These are phyloP conservation scores for Stenoptilia bipunctidactyla DNA, from an alignment of 2,888 invertebrate species.

Conservation along the genomic window DNA sequence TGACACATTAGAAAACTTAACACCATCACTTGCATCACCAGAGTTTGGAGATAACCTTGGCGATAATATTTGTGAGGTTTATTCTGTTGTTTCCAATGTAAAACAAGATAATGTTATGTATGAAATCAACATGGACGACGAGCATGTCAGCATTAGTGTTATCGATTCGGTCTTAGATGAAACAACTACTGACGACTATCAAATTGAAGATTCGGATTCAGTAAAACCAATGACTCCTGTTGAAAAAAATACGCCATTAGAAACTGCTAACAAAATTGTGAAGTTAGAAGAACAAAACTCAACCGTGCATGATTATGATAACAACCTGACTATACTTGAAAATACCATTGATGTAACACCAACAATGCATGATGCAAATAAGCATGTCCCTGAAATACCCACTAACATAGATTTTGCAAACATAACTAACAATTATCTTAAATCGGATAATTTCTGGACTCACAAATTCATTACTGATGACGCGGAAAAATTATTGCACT, in stretches of 20 bases:
- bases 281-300: conserved; percentile 3
- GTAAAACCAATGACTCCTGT: too few species aligned
- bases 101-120: background rate
- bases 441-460: conserved; percentile 72
- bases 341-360: too few species aligned
- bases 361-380: too few species aligned
- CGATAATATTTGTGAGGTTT: background rate
- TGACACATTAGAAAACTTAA: conserved; percentile 38
- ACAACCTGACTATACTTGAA: too few species aligned
- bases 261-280: background rate
- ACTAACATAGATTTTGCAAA: conserved; percentile 32
- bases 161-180: conserved; percentile 37
- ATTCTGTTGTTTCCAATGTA: background rate
- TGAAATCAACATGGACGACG: conserved; percentile 26
- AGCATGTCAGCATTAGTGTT: conserved; percentile 39
- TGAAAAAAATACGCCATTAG: background rate
- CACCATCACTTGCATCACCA: conserved; percentile 43
- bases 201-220: background rate
- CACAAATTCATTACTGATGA: conserved; percentile 71
- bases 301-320: conserved; percentile 1
- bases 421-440: conserved; percentile 46
- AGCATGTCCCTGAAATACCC: conserved; percentile 11
- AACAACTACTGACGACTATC: conserved; percentile 17
- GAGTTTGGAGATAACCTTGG: conserved; percentile 33
- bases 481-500: conserved; percentile 57